Evolutionary conservation across 2,113 vertebrate genomes (phyloP).

Genomic region (Macquaria australasica): DNA sequence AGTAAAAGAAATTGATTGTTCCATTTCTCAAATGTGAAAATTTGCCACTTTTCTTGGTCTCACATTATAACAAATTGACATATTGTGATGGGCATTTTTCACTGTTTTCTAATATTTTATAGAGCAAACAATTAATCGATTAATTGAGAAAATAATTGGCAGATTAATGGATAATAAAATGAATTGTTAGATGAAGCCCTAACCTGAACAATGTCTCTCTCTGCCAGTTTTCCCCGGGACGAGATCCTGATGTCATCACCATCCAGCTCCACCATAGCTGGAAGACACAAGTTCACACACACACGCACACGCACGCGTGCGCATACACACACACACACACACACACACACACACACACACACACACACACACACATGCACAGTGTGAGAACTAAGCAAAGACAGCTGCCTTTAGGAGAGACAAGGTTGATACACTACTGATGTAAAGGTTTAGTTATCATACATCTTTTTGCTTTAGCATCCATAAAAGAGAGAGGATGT

Average conservation of each 20-base stretch:
- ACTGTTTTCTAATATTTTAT: no score
- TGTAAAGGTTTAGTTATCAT: conserved; percentile 7
- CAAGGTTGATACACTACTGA: not conserved
- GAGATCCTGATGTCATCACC: conserved; percentile 94
- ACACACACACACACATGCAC: conserved; percentile 18
- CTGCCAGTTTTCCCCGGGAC: conserved; percentile 92
- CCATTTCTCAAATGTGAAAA: no score
- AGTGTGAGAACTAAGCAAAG: conserved; percentile 11
- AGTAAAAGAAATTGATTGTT: no score
- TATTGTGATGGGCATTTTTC: no score
- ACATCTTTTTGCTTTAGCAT: not conserved
- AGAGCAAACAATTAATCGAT: no score
- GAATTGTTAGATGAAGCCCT: no score
- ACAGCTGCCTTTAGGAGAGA: not conserved
- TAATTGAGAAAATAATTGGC: no score
- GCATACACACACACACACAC: conserved; percentile 7
- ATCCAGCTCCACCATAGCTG: conserved; percentile 97
- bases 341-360: conserved; percentile 3
- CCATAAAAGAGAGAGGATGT: not conserved
- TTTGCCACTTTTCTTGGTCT: no score
- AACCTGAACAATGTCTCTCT: conserved; percentile 91
- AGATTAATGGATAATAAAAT: no score
- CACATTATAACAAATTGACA: no score
- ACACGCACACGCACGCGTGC: no score
- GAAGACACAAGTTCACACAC: conserved; percentile 42